Conservation (phyloP, 2,113 vertebrate species). For the Callithrix jacchus region DNA sequence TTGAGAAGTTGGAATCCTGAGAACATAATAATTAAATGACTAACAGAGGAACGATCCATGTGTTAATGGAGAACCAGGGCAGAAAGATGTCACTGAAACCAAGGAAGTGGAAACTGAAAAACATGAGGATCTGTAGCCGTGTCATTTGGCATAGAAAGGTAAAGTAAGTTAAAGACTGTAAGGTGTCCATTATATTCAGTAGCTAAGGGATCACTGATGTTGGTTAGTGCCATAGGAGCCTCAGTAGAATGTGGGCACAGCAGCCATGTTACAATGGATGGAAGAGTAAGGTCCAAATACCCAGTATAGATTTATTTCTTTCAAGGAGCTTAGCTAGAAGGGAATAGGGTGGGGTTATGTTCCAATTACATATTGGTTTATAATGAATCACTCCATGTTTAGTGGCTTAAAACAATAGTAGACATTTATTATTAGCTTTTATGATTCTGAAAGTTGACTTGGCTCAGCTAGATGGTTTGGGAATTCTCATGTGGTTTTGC, state of each 20-base stretch:
- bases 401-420: background rate
- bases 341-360: background rate
- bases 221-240: background rate
- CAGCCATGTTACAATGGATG: background rate
- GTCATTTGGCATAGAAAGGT: background rate
- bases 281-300: background rate
- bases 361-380: background rate
- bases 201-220: background rate
- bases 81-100: background rate
- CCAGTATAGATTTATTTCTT: background rate
- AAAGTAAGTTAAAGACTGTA: background rate
- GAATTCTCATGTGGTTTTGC: background rate
- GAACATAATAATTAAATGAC: background rate
- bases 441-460: background rate
- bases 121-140: background rate
- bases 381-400: background rate
- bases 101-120: background rate
- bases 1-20: slow-evolving; percentile 38
- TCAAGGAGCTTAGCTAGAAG: background rate
- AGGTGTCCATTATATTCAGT: background rate
- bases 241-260: background rate
- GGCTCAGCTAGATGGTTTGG: background rate
- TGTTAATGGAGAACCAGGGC: background rate
- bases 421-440: background rate
- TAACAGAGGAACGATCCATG: background rate